Conservation (phyloP, 2,797 vertebrate genomes). For the Nasua narica region DNA sequence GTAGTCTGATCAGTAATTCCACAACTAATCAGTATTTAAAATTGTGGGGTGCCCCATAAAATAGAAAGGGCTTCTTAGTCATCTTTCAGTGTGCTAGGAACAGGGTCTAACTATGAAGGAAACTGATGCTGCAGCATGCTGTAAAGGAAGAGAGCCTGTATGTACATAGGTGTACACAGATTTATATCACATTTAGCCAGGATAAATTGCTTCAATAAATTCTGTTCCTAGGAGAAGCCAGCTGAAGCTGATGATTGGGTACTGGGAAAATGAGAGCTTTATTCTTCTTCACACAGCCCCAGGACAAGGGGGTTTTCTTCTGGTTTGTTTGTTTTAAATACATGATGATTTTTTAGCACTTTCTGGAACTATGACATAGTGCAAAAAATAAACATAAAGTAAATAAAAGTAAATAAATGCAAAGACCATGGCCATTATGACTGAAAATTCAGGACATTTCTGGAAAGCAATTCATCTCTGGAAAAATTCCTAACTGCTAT, state of each 20-base stretch:
- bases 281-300: conserved; percentile 67
- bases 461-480: conserved; percentile 20
- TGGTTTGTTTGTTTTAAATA: conserved; percentile 70
- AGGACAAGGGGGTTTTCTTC: conserved; percentile 67
- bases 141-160: conserved; percentile 61
- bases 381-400: conserved; percentile 49
- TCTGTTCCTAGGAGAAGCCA: conserved; percentile 72
- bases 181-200: conserved; percentile 80
- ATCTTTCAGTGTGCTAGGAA: conserved; percentile 66
- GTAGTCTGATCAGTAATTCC: conserved; percentile 63
- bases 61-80: conserved; percentile 59
- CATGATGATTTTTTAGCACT: conserved; percentile 57
- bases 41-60: conserved; percentile 61
- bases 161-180: conserved; percentile 74
- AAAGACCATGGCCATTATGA: conserved; percentile 21
- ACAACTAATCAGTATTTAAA: conserved; percentile 63
- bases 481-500: conserved; percentile 16
- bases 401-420: conserved; percentile 58
- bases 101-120: conserved; percentile 65
- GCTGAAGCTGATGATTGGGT: conserved; percentile 76
- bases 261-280: conserved; percentile 65
- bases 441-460: conserved; percentile 43
- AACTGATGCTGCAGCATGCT: conserved; percentile 50
- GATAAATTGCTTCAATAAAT: conserved; percentile 84
- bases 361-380: conserved; percentile 56